Base-by-base conservation (phyloP, 1,140 invertebrate species). In the Brachionus manjavacas region DNA sequence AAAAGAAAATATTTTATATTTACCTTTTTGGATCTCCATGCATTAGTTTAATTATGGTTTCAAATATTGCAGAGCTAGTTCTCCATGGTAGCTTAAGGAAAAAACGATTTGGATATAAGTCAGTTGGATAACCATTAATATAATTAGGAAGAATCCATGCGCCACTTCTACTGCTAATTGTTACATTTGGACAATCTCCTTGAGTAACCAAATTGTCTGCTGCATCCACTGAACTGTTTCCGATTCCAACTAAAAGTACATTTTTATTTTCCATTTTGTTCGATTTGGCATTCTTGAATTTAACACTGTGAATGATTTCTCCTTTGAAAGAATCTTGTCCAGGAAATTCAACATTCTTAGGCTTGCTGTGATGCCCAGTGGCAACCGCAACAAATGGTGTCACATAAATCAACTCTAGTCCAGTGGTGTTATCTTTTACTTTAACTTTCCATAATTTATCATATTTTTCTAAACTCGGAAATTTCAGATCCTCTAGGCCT, bases 121-220 rank as follows among this genome's bases (percentile, higher is more conserved):
- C 88, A 43, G 86, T 86, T 4, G 87, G 85, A 60, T 86, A 78
- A 6, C 88, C 88, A 66, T 87, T 87, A 9, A 89, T 72, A 78
- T 88, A 89, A 84, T 89, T 88, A 16, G 88, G 87, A 23, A 88
- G 78, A 55, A 89, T 74, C 88, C 88, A 89, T 14, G 88, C 86
- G 31, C 88, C 88, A 14, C 87, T 88, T 79, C 88, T 85, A 14
- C 87, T 87, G 78, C 87, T 88, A 9, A 89, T 68, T 52, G 86
- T 86, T 28, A 88, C 88, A 52, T 86, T 85, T 35, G 86, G 86
- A 84, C 87, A 87, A 87, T 87, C 87, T 60, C 88, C 87, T 23
- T 85, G 85, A 43, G 86, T 85, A 9, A 87, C 87, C 85, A 86
- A 87, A 76, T 89, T 86, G 0, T 86, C 86, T 16, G 88, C 88